Conservation (phyloP, 2,113 vertebrate genomes). For the Bothrops jararaca region DNA sequence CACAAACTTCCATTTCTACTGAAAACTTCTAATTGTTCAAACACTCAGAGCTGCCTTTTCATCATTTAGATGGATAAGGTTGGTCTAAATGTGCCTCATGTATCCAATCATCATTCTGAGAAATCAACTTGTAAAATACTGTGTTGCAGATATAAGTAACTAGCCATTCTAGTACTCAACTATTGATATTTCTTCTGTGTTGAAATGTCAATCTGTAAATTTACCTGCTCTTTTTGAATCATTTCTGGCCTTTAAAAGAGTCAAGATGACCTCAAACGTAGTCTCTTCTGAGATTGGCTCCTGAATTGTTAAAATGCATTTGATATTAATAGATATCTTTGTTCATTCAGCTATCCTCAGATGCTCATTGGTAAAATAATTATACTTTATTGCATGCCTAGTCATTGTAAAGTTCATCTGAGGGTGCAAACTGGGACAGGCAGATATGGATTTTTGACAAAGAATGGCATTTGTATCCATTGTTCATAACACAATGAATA, state of each 20-base stretch:
- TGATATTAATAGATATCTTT: slow-evolving; percentile 4
- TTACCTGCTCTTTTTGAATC: slow-evolving; percentile 3
- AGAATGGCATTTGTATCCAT: background rate
- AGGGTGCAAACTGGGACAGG: background rate
- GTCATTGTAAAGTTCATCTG: background rate
- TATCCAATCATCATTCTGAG: background rate
- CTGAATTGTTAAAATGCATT: background rate
- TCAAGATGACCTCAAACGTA: slow-evolving; percentile 18
- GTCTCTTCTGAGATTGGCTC: background rate
- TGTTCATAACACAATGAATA: background rate
- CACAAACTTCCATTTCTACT: background rate
- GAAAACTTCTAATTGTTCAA: slow-evolving; percentile 13
- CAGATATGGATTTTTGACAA: background rate
- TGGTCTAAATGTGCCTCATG: background rate
- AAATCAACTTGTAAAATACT: background rate
- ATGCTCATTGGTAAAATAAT: background rate
- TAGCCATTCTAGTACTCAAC: background rate
- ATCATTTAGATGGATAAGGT: background rate
- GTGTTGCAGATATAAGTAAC: background rate
- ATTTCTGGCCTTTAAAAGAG: slow-evolving; percentile 3
- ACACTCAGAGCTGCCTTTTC: background rate
- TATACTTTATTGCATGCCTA: background rate
- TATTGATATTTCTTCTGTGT: background rate
- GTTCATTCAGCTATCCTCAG: background rate
- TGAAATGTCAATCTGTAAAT: slow-evolving; percentile 22